phyloP scores from a whole-genome alignment of 2,113 vertebrate species.

The Oxygymnocypris stewartii region DNA sequence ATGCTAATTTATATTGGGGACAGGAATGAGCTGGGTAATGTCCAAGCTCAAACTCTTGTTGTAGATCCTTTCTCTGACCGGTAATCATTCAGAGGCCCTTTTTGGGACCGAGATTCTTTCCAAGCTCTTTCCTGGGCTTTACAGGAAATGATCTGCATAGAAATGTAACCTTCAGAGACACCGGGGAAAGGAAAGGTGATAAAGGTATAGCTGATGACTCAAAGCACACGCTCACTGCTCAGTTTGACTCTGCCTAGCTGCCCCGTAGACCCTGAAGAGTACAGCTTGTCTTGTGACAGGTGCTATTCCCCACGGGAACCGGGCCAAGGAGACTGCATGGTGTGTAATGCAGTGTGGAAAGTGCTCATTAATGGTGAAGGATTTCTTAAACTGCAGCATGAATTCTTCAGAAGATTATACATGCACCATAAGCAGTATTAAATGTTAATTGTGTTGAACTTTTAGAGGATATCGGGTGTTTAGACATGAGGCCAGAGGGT shows the following conservation, averaged over 20 bases:
- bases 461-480: constrained; percentile 4
- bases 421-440: constrained; percentile 7
- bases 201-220: not conserved
- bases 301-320: not conserved
- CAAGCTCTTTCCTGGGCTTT: not conserved
- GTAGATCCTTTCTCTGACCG: constrained; percentile 15
- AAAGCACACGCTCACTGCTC: not conserved
- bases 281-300: constrained; percentile 11
- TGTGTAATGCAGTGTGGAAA: not conserved
- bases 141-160: not conserved
- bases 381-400: not conserved
- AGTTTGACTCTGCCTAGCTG: not conserved
- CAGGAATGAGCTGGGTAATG: not conserved
- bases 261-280: constrained; percentile 2
- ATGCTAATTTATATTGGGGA: constrained; percentile 54
- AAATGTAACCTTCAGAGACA: constrained; percentile 1
- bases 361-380: not conserved
- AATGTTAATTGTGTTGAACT: constrained; percentile 21
- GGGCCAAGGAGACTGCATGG: not conserved
- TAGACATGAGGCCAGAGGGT: not conserved
- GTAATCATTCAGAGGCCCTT: constrained; percentile 31
- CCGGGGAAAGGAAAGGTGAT: not conserved
- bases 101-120: not conserved
- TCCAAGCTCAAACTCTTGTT: constrained; percentile 20
- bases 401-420: constrained; percentile 25